Conservation (phyloP, 2,888 invertebrate genomes). For the Rhagonycha fulva region DNA sequence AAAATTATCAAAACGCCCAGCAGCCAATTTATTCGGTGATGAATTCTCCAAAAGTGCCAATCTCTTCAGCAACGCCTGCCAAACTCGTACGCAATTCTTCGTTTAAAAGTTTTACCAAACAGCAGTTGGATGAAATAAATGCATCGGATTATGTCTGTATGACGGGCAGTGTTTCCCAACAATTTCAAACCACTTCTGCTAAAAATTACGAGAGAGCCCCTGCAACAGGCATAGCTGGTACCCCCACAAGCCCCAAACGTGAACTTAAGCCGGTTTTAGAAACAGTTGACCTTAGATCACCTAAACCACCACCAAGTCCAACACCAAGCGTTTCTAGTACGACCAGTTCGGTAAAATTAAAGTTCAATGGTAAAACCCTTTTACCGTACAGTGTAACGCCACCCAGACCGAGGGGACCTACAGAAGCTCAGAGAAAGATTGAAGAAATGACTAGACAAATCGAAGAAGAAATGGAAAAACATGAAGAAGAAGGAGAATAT, state of each 20-base stretch:
- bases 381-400: slow-evolving; percentile 89
- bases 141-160: slow-evolving; percentile 84
- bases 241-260: slow-evolving; percentile 49
- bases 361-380: slow-evolving; percentile 66
- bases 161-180: slow-evolving; percentile 69
- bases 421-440: slow-evolving; percentile 91
- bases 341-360: slow-evolving; percentile 58
- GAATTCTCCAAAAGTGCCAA: slow-evolving; percentile 39
- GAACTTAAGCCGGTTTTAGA: slow-evolving; percentile 38
- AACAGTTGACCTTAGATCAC: slow-evolving; percentile 32
- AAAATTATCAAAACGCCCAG: slow-evolving; percentile 25
- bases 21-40: slow-evolving; percentile 48
- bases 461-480: slow-evolving; percentile 94
- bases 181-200: slow-evolving; percentile 53
- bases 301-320: slow-evolving; percentile 63
- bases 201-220: slow-evolving; percentile 52
- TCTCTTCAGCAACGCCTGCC: slow-evolving; percentile 7
- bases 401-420: slow-evolving; percentile 84
- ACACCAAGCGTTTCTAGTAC: slow-evolving; percentile 65
- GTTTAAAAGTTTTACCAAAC: slow-evolving; percentile 46
- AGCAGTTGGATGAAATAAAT: slow-evolving; percentile 70
- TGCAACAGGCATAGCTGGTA: slow-evolving; percentile 56
- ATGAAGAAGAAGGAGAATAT: slow-evolving; percentile 94
- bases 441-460: slow-evolving; percentile 90
- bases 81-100: slow-evolving; percentile 32